Percentiles rank a stretch among this genome's conserved stretches.
Evolutionary conservation across 2,888 invertebrate genomes (phyloP).

Genomic region (Geophilus truncorum): DNA sequence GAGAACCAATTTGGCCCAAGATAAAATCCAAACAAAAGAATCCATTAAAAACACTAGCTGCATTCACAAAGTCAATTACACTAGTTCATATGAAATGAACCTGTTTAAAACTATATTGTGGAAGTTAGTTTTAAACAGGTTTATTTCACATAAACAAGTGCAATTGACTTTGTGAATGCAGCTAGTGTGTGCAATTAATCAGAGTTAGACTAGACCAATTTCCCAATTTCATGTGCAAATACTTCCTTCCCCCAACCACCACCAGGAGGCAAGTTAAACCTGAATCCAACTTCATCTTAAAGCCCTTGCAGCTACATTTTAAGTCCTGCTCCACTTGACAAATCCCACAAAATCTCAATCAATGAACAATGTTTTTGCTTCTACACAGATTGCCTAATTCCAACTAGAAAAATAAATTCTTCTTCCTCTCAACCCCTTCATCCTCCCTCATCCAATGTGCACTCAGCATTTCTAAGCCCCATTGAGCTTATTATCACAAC

Average conservation of each 20-base stretch:
- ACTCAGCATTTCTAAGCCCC: background rate
- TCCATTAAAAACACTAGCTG: background rate
- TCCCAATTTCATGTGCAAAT: background rate
- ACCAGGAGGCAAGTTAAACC: background rate
- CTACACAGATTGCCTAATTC: background rate
- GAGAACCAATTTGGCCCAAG: background rate
- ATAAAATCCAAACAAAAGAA: background rate
- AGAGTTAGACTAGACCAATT: background rate
- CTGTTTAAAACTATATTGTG: too few relatives aligned
- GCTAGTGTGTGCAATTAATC: background rate
- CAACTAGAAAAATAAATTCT: slow-evolving; percentile 8
- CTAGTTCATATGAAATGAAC: too few relatives aligned
- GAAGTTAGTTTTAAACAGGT: too few relatives aligned
- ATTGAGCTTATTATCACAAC: background rate
- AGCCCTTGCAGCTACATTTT: background rate
- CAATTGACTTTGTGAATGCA: too few relatives aligned
- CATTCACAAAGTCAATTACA: too few relatives aligned
- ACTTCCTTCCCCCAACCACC: background rate
- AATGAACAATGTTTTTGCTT: background rate
- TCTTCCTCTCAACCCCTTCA: too few relatives aligned
- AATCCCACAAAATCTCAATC: slow-evolving; percentile 7
- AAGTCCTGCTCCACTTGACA: background rate
- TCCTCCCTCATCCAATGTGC: background rate
- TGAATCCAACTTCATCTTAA: background rate
- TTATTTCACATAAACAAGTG: too few relatives aligned